phyloP scores from a whole-genome alignment of 1,140 invertebrate genomes.

The Hyphantria cunea region DNA sequence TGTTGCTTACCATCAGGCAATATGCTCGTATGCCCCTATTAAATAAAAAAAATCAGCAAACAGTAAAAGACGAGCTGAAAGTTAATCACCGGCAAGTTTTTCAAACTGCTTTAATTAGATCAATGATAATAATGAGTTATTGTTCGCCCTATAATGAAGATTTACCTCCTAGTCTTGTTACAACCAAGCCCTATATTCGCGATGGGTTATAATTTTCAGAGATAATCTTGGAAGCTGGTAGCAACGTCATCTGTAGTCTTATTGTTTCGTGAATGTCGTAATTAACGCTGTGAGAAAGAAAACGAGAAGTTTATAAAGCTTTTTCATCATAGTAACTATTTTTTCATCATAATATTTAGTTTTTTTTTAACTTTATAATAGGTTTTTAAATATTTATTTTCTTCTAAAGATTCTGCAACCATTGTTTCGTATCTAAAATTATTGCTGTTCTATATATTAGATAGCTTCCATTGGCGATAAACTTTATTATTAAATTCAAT shows the following conservation, averaged over 20 bases:
- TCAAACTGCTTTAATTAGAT: conserved; percentile 54
- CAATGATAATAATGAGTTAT: conserved; percentile 66
- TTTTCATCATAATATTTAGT: no score
- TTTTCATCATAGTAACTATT: no score
- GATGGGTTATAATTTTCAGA: conserved; percentile 58
- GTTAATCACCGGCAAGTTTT: conserved; percentile 21
- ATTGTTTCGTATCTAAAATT: no score
- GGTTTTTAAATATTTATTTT: no score
- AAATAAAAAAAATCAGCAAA: no score
- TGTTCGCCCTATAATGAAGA: conserved; percentile 63
- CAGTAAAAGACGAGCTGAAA: not conserved
- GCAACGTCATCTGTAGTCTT: conserved; percentile 39
- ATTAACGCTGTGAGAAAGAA: conserved; percentile 31
- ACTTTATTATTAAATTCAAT: no score
- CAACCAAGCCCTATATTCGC: conserved; percentile 44
- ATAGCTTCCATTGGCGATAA: no score
- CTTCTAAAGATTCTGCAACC: no score
- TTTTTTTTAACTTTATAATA: no score
- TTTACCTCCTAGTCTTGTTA: conserved; percentile 53
- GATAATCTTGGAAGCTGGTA: conserved; percentile 53
- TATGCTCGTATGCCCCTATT: no score
- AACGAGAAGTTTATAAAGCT: not conserved
- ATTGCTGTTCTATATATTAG: no score
- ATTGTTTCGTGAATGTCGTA: conserved; percentile 40
- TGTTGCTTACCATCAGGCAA: no score